Evolutionary conservation across 2,113 vertebrate genomes (phyloP).

Genomic region (Ptychochromis oligacanthus): DNA sequence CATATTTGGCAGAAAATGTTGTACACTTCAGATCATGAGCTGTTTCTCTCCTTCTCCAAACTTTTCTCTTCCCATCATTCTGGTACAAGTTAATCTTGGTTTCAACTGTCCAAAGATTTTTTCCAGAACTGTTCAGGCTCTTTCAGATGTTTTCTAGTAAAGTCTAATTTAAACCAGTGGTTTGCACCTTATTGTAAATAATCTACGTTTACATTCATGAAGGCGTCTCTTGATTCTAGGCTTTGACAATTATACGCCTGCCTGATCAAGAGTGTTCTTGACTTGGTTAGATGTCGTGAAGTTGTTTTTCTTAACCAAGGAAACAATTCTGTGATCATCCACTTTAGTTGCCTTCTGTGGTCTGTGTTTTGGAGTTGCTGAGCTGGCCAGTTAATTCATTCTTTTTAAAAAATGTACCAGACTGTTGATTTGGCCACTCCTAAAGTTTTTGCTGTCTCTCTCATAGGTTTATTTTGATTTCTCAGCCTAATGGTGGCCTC

Average conservation of each 20-base stretch:
- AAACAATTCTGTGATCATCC: not conserved
- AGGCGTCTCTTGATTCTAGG: not conserved
- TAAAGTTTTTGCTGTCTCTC: not conserved
- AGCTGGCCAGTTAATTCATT: not conserved
- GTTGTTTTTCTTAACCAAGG: not conserved
- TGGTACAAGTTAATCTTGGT: rapidly evolving
- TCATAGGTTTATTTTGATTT: not conserved
- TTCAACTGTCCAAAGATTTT: not conserved
- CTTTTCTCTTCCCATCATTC: no score
- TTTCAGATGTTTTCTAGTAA: not conserved
- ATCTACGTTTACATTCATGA: not conserved
- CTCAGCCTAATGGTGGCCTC: not conserved
- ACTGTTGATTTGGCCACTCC: no score
- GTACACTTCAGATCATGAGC: not conserved
- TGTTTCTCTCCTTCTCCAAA: rapidly evolving
- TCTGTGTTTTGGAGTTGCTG: not conserved
- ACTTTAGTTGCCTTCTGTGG: not conserved
- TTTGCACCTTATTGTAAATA: not conserved
- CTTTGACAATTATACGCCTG: no score
- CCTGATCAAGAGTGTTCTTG: not conserved
- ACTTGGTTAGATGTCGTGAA: not conserved
- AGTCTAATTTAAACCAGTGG: not conserved
- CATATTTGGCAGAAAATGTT: not conserved
- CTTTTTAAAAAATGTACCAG: not conserved
- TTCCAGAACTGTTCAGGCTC: no score